These are phyloP conservation scores for Chaetogeoica ovagalla DNA, from an alignment of 2,888 invertebrate species.

Conservation along the genomic window DNA sequence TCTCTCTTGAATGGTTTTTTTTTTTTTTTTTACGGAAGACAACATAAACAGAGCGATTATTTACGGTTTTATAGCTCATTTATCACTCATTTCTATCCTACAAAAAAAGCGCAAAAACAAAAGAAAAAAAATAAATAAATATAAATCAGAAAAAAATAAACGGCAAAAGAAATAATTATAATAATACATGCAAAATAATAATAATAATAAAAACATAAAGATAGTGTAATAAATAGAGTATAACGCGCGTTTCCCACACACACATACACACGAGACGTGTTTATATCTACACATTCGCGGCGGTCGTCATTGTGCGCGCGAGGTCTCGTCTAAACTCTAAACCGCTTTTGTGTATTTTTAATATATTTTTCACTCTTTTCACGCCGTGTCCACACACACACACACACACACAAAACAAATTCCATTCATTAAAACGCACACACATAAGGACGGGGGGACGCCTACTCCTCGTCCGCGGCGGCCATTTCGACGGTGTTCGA, in stretches of 20 bases:
- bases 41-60: slow-evolving; percentile 7
- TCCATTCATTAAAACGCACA: slow-evolving; percentile 22
- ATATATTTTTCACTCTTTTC: slow-evolving; percentile 34
- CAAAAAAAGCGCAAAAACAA: slow-evolving; percentile 53
- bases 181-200: slow-evolving; percentile 50
- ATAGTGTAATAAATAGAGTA: background rate
- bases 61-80: slow-evolving; percentile 52
- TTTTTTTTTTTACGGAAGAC: slow-evolving; percentile 15
- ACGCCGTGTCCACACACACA: background rate
- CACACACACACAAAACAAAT: background rate
- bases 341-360: background rate
- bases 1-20: background rate
- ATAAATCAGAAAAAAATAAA: slow-evolving; percentile 50
- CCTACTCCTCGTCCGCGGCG: background rate
- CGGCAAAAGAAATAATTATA: slow-evolving; percentile 41
- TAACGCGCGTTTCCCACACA: slow-evolving; percentile 5
- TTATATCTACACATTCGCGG: too few species aligned
- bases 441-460: background rate
- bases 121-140: slow-evolving; percentile 52
- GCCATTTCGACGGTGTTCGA: too few species aligned
- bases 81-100: slow-evolving; percentile 53
- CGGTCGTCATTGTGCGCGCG: background rate
- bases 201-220: slow-evolving; percentile 14
- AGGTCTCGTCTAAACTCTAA: too few species aligned
- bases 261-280: background rate